These are phyloP conservation scores for Phaedon cochleariae DNA, from an alignment of 2,888 invertebrate species.

Conservation along the genomic window DNA sequence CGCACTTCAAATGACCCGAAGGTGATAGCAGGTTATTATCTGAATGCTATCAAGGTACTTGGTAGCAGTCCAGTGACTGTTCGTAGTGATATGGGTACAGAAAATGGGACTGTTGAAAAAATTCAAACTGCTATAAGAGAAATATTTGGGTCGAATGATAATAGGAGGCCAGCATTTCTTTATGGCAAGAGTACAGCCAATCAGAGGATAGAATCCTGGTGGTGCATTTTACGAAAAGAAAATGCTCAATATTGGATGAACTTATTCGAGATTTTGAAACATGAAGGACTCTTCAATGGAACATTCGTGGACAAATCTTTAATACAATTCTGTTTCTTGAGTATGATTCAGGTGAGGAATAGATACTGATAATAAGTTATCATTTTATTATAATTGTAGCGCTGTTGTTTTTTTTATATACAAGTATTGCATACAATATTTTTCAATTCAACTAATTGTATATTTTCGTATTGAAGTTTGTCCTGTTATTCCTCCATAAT, in stretches of 20 bases:
- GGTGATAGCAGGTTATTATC: constrained; percentile 31
- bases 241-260: too few relatives aligned
- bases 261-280: constrained; percentile 23
- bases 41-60: constrained; percentile 17
- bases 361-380: too few relatives aligned
- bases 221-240: too few relatives aligned
- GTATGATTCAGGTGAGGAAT: constrained; percentile 13
- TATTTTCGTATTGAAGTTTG: too few relatives aligned
- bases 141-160: constrained; percentile 2
- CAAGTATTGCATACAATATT: too few relatives aligned
- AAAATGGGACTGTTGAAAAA: constrained; percentile 30
- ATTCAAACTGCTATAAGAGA: constrained; percentile 26
- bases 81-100: constrained; percentile 38
- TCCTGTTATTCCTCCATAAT: too few relatives aligned
- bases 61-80: constrained; percentile 28
- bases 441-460: too few relatives aligned
- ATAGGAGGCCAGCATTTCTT: constrained; percentile 15
- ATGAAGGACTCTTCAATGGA: constrained; percentile 17
- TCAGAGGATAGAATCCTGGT: constrained; percentile 36
- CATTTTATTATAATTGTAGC: too few relatives aligned
- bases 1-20: constrained; percentile 30
- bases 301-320: constrained; percentile 10
- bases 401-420: too few relatives aligned
- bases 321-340: too few relatives aligned
- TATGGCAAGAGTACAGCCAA: constrained; percentile 33